phyloP scores from a whole-genome alignment of 2,113 vertebrate genomes.

The Ciconia maguari region DNA sequence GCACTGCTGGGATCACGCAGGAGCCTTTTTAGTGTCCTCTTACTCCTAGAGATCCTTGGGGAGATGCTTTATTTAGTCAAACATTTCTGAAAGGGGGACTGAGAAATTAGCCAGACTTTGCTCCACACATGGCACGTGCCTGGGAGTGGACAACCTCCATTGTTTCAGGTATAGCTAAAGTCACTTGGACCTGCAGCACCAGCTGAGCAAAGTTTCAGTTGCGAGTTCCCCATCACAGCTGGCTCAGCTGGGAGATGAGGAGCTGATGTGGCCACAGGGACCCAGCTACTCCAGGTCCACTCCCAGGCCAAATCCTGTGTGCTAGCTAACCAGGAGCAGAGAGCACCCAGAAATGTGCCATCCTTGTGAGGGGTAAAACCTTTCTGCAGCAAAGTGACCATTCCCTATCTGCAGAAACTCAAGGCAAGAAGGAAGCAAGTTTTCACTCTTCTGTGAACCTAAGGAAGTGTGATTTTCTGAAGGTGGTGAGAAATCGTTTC shows the following conservation, averaged over 20 bases:
- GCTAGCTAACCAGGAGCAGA: neutral
- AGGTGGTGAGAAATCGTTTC: conserved; percentile 57
- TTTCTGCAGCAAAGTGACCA: neutral
- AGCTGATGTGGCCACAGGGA: neutral
- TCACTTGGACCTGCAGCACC: neutral
- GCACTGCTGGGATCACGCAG: neutral
- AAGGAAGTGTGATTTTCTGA: conserved; percentile 56
- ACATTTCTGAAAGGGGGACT: neutral
- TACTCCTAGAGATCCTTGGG: neutral
- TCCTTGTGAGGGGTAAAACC: neutral
- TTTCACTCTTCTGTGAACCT: neutral
- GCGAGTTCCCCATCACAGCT: neutral
- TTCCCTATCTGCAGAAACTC: neutral
- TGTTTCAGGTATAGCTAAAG: neutral
- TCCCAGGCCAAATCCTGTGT: neutral
- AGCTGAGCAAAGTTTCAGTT: rapidly evolving
- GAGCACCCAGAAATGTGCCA: neutral
- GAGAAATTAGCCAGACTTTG: neutral
- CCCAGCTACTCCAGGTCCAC: neutral
- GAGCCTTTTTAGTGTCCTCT: neutral
- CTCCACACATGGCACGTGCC: rapidly evolving
- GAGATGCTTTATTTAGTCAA: conserved; percentile 16
- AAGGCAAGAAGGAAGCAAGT: neutral
- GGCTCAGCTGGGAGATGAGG: neutral
- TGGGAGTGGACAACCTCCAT: rapidly evolving